Base-by-base conservation (phyloP, 2,888 invertebrate species). In the Ditylenchus weischeri region DNA sequence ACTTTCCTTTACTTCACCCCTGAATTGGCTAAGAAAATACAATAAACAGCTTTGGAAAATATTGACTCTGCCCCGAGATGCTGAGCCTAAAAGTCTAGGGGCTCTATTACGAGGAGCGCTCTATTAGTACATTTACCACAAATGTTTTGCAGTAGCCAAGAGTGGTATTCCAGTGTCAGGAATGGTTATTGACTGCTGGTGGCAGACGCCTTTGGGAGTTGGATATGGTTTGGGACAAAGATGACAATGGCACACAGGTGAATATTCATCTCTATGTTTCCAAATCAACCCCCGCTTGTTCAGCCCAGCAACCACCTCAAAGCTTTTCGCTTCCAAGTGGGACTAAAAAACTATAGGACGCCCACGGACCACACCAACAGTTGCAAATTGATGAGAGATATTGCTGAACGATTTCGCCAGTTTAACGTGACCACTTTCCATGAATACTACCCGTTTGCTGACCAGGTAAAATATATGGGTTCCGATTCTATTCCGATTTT, bases 341-440 rank as follows among this genome's bases (percentile, higher is more conserved):
- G 80, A 2, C 75, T 82, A 15, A 72, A 78, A 4, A 79, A 81
- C 64, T 81, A 82, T 69, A 73, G 74, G 21, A 80, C 78, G 3
- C 81, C 82, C 10, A 76, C 79, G 0, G 83, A 94, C 93, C 83
- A 91, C 93, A n/a, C n/a, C n/a, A n/a, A n/a, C n/a, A n/a, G n/a
- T n/a, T n/a, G n/a, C n/a, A n/a, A n/a, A n/a, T n/a, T n/a, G n/a
- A n/a, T n/a, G n/a, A n/a, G n/a, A n/a, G n/a, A n/a, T n/a, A n/a
- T n/a, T n/a, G n/a, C n/a, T n/a, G n/a, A n/a, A n/a, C n/a, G n/a
- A n/a, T n/a, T n/a, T n/a, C n/a, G n/a, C n/a, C n/a, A n/a, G n/a
- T n/a, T n/a, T n/a, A n/a, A n/a, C n/a, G n/a, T n/a, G n/a, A n/a
- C n/a, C n/a, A n/a, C n/a, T n/a, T n/a, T n/a, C n/a, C n/a, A n/a